These are phyloP conservation scores for Synanthedon tipuliformis DNA, from an alignment of 2,888 invertebrate genomes.

Conservation along the genomic window DNA sequence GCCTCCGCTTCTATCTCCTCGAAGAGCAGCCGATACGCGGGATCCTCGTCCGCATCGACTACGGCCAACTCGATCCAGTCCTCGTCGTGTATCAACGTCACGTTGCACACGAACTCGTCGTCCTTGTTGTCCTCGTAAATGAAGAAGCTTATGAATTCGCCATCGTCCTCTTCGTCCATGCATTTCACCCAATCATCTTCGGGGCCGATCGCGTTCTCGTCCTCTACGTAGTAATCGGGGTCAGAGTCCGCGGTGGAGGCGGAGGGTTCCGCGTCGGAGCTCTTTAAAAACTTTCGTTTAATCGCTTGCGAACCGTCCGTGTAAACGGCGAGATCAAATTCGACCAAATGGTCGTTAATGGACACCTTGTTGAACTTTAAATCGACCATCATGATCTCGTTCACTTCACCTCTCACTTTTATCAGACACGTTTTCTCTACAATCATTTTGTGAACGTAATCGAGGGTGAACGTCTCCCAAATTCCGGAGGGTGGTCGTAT, in stretches of 20 bases:
- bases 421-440: slow-evolving; percentile 71
- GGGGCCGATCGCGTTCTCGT: slow-evolving; percentile 9
- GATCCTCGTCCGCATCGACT: slow-evolving; percentile 43
- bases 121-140: slow-evolving; percentile 22
- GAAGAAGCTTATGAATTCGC: slow-evolving; percentile 15
- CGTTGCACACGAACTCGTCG: slow-evolving; percentile 36
- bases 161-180: slow-evolving; percentile 29
- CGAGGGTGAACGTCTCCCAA: slow-evolving; percentile 69
- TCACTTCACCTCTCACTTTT: slow-evolving; percentile 40
- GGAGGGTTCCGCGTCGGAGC: slow-evolving; percentile 10
- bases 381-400: slow-evolving; percentile 38
- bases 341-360: slow-evolving; percentile 60
- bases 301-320: slow-evolving; percentile 38
- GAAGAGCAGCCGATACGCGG: slow-evolving; percentile 58
- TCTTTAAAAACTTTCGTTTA: slow-evolving; percentile 25
- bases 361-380: slow-evolving; percentile 45
- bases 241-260: slow-evolving; percentile 21
- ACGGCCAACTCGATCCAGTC: slow-evolving; percentile 40
- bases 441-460: slow-evolving; percentile 70
- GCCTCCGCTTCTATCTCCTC: slow-evolving; percentile 59
- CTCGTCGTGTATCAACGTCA: slow-evolving; percentile 35
- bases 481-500: slow-evolving; percentile 29
- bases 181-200: slow-evolving; percentile 37
- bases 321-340: slow-evolving; percentile 50
- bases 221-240: slow-evolving; percentile 43